Percentiles rank a stretch among this genome's conserved stretches.
phyloP scores from a whole-genome alignment of 2,888 invertebrate genomes.

The Leptopterna dolabrata region DNA sequence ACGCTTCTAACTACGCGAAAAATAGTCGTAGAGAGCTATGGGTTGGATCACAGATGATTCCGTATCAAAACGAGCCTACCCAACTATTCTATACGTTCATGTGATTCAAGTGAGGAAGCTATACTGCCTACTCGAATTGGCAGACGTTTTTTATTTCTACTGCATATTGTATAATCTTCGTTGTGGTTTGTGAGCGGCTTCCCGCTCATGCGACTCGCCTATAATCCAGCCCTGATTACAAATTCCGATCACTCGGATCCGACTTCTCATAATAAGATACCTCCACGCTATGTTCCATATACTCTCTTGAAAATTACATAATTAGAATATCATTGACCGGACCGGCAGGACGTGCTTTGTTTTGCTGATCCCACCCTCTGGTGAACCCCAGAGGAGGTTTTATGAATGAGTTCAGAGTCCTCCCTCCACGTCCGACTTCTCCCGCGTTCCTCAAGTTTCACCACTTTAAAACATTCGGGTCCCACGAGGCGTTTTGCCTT shows the following conservation, averaged over 20 bases:
- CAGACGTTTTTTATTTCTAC: too few relatives aligned
- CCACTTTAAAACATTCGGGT: conserved; percentile 21
- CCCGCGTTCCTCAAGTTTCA: not conserved
- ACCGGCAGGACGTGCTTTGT: conserved; percentile 29
- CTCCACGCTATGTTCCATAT: not conserved
- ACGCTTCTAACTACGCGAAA: too few relatives aligned
- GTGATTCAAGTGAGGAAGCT: too few relatives aligned
- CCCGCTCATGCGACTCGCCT: not conserved
- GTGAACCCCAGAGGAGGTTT: not conserved
- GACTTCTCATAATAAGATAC: not conserved
- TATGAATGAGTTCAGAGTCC: not conserved
- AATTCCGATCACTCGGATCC: not conserved
- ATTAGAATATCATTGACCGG: conserved; percentile 20
- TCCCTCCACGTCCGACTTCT: not conserved
- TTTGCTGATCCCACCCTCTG: not conserved
- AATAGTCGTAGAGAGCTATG: too few relatives aligned
- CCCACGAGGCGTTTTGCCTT: not conserved
- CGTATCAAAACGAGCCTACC: too few relatives aligned
- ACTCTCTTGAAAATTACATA: not conserved
- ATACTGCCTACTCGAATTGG: too few relatives aligned
- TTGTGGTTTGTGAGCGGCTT: not conserved
- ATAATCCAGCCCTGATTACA: not conserved
- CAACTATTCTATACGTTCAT: too few relatives aligned
- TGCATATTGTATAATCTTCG: too few relatives aligned
- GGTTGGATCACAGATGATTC: too few relatives aligned